Evolutionary conservation across 2,888 invertebrate genomes (phyloP), one percentile per base, ranked within the genome.

Genomic region (Pollenia labialis): DNA sequence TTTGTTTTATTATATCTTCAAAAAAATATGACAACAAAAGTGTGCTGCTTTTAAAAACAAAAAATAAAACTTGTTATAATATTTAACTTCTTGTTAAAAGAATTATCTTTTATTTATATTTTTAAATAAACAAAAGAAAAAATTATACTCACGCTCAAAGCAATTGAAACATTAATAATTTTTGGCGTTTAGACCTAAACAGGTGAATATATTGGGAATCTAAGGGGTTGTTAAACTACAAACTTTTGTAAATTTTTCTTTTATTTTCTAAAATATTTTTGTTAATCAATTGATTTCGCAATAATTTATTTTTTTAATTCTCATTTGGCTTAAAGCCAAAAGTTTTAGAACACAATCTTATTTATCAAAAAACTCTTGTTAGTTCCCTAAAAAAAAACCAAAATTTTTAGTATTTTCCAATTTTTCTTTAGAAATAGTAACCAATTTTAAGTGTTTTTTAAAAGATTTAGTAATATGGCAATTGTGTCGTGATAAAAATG

Each of bases 321-420:
- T 76, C 18, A n/a, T 46, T 82, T 82, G 82, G 76, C 14, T 46
- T 23, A 40, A 40, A n/a, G 75, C 82, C 82, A 76, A 76, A 54
- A 81, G 14, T 48, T 23, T 69, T 9, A 79, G 16, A 14, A 54
- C 58, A 58, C 14, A 23, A 48, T 40, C 10, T 7, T 52, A 40
- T 69, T 56, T 69, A 56, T n/a, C 12, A 54, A 46, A 14, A 32
- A 32, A 32, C 4, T 32, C 32, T 62, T n/a, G 14, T 23, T 23
- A 23, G 23, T 23, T 23, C 23, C 23, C 3, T 23, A 23, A 23
- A 23, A 23, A 23, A 23, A 23, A 23, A 23, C 23, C 23, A 23
- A 23, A 23, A 23, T 23, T 2, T 62, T 42, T 62, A 8, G 42
- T 18, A 48, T 64, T 44, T 6, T 4, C 46, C 23, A 66, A 10